Evolutionary conservation across 2,888 invertebrate genomes (phyloP), one percentile per base, ranked within the genome.

Genomic region (Pandemis heparana): DNA sequence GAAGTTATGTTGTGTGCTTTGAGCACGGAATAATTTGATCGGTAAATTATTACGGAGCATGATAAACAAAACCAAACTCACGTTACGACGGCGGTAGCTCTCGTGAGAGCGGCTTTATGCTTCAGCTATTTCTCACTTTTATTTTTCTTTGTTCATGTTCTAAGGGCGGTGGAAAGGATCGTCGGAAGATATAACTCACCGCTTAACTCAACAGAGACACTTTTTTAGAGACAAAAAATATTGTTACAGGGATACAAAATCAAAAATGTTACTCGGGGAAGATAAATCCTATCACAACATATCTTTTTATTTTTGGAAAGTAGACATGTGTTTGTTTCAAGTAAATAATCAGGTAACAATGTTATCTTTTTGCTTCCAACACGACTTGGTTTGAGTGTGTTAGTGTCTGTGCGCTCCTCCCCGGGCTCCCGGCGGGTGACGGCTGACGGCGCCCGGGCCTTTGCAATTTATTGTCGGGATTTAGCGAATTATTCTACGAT

Each of bases 101-200:
- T 69, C 59, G 68, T 72, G 73, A 73, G 68, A 39, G 63, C 59
- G 73, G 68, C 39, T 73, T 66, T 73, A 69, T 69, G 73, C 59
- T 64, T 68, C 48, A 69, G 63, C 59, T 59, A 59, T 81, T 79
- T 77, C 80, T 76, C 80, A 77, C 74, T 77, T 77, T 78, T 75
- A 75, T 77, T 78, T 76, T 74, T 80, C 79, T 83, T 82, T 81
- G 82, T 79, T 76, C 73, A 79, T 70, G 76, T 74, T 16, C 12
- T 69, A 77, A 77, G 75, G 75, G 78, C 76, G 77, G 72, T 64
- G 75, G 74, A 77, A 78, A 80, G 79, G 79, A 78, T 79, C 79
- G 81, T 81, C 84, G 87, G 86, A 87, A 88, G 87, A 85, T 83
- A 88, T 88, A 88, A 85, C 80, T 86, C 85, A 86, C 79, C 80